Evolutionary conservation across 1,140 invertebrate genomes (phyloP).

Genomic region (Anthonomus grandis): DNA sequence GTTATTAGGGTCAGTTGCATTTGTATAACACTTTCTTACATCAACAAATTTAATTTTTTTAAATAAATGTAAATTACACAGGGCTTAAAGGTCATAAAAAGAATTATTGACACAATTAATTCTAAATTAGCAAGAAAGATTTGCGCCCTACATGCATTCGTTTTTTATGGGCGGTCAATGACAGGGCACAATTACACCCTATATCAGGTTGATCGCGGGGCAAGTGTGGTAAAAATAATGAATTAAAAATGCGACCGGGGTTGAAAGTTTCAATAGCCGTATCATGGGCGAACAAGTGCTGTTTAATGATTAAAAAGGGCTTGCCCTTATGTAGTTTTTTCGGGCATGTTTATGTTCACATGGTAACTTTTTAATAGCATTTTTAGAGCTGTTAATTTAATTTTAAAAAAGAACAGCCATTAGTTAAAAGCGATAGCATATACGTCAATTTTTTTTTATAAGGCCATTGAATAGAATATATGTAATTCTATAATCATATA

Average conservation of each 20-base stretch:
- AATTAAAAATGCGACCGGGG: slow-evolving; percentile 19
- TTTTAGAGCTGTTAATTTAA: too few relatives aligned
- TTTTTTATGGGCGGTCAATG: slow-evolving; percentile 15
- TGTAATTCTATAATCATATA: too few relatives aligned
- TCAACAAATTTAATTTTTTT: too few relatives aligned
- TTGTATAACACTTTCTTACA: too few relatives aligned
- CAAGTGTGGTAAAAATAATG: slow-evolving; percentile 18
- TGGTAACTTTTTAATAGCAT: slow-evolving; percentile 4
- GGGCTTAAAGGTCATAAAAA: too few relatives aligned
- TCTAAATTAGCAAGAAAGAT: too few relatives aligned
- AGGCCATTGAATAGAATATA: too few relatives aligned
- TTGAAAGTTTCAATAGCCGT: slow-evolving; percentile 33
- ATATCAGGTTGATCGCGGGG: slow-evolving; percentile 18
- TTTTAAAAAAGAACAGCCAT: neutral
- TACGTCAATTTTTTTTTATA: neutral
- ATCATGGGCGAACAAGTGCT: slow-evolving; percentile 40
- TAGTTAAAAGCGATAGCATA: neutral
- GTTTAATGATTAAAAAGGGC: slow-evolving; percentile 35
- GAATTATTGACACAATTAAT: too few relatives aligned
- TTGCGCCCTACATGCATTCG: too few relatives aligned
- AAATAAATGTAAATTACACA: too few relatives aligned
- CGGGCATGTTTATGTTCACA: neutral
- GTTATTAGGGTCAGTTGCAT: too few relatives aligned
- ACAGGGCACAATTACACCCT: slow-evolving; percentile 27
- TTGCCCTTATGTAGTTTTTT: neutral